Conservation (phyloP, 1,140 invertebrate genomes). For the Trichonephila clavata region DNA sequence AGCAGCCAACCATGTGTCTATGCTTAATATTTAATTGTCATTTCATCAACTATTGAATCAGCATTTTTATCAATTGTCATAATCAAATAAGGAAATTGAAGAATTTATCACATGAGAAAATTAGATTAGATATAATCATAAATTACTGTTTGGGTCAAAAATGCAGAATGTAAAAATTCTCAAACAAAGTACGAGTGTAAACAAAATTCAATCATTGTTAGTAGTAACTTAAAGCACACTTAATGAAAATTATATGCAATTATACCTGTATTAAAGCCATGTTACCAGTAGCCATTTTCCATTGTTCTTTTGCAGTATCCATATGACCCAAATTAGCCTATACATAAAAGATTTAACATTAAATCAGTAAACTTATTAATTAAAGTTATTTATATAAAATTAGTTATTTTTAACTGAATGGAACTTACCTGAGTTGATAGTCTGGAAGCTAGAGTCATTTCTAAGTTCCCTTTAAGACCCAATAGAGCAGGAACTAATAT, state of each 20-base stretch:
- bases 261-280: slow-evolving; percentile 92
- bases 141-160: too few relatives aligned
- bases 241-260: not conserved
- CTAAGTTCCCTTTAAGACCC: slow-evolving; percentile 97
- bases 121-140: too few relatives aligned
- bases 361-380: not conserved
- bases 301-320: slow-evolving; percentile 86
- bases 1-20: too few relatives aligned
- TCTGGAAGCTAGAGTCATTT: slow-evolving; percentile 97
- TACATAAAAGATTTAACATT: not conserved
- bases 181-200: not conserved
- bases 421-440: slow-evolving; percentile 88
- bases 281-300: slow-evolving; percentile 91
- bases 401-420: not conserved
- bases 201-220: not conserved
- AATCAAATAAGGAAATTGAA: too few relatives aligned
- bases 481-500: slow-evolving; percentile 96
- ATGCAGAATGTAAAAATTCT: too few relatives aligned
- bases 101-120: too few relatives aligned
- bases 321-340: slow-evolving; percentile 90
- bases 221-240: not conserved
- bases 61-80: too few relatives aligned
- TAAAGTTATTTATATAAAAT: not conserved
- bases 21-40: too few relatives aligned
- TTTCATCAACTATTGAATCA: too few relatives aligned